These are phyloP conservation scores for Guaruba guarouba DNA, from an alignment of 2,113 vertebrate species.

Conservation along the genomic window DNA sequence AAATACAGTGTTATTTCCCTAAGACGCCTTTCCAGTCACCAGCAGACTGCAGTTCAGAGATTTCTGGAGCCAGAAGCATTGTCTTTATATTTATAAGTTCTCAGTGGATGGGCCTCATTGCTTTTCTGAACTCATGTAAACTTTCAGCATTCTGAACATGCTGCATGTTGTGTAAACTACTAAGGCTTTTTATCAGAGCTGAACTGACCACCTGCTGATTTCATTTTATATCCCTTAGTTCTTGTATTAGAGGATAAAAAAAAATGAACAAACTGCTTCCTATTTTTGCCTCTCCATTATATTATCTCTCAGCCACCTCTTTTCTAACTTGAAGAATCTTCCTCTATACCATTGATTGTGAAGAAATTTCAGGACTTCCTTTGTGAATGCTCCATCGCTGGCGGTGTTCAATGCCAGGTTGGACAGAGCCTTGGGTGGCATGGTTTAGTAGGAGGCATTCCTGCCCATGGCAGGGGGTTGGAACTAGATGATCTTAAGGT, in stretches of 20 bases:
- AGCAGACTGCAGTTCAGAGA: background rate
- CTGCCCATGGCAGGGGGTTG: no score
- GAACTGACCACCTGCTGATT: background rate
- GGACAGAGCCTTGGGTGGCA: no score
- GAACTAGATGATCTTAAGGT: no score
- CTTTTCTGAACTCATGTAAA: background rate
- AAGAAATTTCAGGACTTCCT: background rate
- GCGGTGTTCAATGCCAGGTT: no score
- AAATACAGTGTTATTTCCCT: background rate
- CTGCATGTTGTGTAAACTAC: background rate
- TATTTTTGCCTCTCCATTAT: background rate
- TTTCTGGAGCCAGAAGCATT: background rate
- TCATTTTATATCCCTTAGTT: background rate
- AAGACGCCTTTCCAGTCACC: background rate
- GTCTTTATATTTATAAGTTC: background rate
- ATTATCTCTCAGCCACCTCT: background rate
- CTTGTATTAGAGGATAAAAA: background rate
- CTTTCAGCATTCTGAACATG: background rate
- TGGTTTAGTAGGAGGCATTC: no score
- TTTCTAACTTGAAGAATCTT: background rate
- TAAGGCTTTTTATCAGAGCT: background rate
- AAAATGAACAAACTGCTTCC: background rate
- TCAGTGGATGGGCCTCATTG: background rate
- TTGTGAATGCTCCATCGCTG: no score
- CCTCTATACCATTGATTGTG: no score